A percentile compares a stretch with the other conserved stretches of the same genome.
Evolutionary conservation across 2,888 invertebrate genomes (phyloP).

Genomic region (Drosophila buzzatii): DNA sequence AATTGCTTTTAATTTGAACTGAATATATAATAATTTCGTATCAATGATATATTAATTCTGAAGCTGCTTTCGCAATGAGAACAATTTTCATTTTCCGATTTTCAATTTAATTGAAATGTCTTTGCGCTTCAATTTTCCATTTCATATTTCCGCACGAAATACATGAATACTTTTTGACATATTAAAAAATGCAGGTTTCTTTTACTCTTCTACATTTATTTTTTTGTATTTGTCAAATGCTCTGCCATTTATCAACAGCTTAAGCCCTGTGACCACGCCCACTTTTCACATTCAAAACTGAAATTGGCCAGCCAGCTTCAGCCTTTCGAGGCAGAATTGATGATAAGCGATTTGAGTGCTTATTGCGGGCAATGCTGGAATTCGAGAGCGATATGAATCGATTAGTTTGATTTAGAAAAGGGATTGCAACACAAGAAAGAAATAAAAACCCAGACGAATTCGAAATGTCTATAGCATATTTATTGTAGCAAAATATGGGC

Average conservation of each 20-base stretch:
- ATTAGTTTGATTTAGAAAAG: constrained; percentile 20
- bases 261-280: background rate
- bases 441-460: background rate
- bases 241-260: constrained; percentile 38
- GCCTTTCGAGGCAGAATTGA: constrained; percentile 32
- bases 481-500: background rate
- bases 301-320: constrained; percentile 28
- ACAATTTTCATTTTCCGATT: background rate
- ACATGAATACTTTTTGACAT: constrained; percentile 16
- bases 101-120: constrained; percentile 17
- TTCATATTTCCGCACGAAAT: constrained; percentile 3
- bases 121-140: constrained; percentile 24
- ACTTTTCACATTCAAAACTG: constrained; percentile 55
- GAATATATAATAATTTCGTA: constrained; percentile 27
- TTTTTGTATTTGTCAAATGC: constrained; percentile 34
- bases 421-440: constrained; percentile 8
- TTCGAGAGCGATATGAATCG: constrained; percentile 41
- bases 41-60: constrained; percentile 16
- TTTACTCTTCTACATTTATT: background rate
- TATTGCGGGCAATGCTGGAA: constrained; percentile 25
- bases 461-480: background rate
- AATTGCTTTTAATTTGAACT: constrained; percentile 22
- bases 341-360: constrained; percentile 45
- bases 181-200: constrained; percentile 13
- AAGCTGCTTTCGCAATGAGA: background rate